Evolutionary conservation across 2,113 vertebrate species (phyloP).

Genomic region (Puntigrus tetrazona): DNA sequence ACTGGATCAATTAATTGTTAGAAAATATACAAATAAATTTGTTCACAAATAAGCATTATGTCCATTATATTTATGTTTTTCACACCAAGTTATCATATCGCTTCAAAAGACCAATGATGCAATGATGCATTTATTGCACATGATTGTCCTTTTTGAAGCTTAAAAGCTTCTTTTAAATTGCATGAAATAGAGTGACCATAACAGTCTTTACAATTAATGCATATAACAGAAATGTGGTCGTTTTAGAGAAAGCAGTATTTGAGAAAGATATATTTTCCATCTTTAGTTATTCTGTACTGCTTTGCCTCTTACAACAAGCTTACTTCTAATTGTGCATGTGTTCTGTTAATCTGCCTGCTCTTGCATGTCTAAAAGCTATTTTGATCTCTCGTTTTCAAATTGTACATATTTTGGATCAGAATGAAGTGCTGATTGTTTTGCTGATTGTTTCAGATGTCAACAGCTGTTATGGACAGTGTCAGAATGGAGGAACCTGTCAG

Average conservation of each 20-base stretch:
- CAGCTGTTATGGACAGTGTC: conserved; percentile 89
- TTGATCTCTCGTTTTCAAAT: neutral
- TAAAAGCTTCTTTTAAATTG: neutral
- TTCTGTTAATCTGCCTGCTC: neutral
- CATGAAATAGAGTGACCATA: neutral
- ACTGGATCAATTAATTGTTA: neutral
- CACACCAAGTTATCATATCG: neutral
- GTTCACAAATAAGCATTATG: neutral
- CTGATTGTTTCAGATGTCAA: conserved; percentile 77
- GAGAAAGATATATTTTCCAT: neutral
- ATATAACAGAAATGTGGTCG: neutral
- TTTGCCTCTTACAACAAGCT: neutral
- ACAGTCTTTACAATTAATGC: neutral
- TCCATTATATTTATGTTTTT: neutral
- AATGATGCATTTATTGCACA: neutral
- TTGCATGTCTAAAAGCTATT: neutral
- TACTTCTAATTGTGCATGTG: conserved; percentile 31
- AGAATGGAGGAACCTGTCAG: conserved; percentile 90
- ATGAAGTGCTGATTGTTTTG: neutral
- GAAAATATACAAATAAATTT: neutral
- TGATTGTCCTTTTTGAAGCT: neutral
- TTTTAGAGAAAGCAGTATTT: neutral
- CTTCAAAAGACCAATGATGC: neutral
- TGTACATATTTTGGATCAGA: neutral
- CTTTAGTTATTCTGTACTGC: neutral